Evolutionary conservation across 2,113 vertebrate genomes (phyloP).

Genomic region (Orientallactaga bullata): DNA sequence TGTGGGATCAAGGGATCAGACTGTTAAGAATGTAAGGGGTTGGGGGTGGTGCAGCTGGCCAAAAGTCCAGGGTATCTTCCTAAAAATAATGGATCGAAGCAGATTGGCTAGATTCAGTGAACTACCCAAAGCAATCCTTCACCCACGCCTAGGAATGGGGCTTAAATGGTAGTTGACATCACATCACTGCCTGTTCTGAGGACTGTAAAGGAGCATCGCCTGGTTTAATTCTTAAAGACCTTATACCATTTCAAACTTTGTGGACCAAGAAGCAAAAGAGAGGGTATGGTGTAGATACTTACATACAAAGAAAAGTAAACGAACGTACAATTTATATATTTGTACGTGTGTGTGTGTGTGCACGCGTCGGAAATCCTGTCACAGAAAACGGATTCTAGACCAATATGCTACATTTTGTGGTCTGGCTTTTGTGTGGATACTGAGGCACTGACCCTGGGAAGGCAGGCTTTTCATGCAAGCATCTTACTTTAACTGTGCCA

Average conservation of each 20-base stretch:
- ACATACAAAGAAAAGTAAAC: not conserved
- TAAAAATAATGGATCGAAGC: not conserved
- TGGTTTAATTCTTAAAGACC: not conserved
- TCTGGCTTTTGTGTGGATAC: too few relatives aligned
- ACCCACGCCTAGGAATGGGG: not conserved
- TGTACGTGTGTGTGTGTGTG: too few relatives aligned
- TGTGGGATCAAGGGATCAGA: not conserved
- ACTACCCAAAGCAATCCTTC: not conserved
- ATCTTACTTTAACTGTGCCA: too few relatives aligned
- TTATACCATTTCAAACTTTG: not conserved
- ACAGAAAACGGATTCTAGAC: too few relatives aligned
- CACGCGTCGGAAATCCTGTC: too few relatives aligned
- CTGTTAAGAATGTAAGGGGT: not conserved
- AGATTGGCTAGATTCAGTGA: not conserved
- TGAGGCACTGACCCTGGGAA: too few relatives aligned
- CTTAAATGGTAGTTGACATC: not conserved
- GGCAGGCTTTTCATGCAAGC: too few relatives aligned
- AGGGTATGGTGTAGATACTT: not conserved
- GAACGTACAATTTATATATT: not conserved
- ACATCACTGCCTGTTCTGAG: not conserved
- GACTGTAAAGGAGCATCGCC: not conserved
- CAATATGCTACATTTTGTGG: too few relatives aligned
- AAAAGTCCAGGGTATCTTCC: not conserved
- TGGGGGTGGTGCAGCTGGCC: not conserved
- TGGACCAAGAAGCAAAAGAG: constrained; percentile 24